Conservation (phyloP, 1,140 invertebrate genomes). For the Drosophila punjabiensis region DNA sequence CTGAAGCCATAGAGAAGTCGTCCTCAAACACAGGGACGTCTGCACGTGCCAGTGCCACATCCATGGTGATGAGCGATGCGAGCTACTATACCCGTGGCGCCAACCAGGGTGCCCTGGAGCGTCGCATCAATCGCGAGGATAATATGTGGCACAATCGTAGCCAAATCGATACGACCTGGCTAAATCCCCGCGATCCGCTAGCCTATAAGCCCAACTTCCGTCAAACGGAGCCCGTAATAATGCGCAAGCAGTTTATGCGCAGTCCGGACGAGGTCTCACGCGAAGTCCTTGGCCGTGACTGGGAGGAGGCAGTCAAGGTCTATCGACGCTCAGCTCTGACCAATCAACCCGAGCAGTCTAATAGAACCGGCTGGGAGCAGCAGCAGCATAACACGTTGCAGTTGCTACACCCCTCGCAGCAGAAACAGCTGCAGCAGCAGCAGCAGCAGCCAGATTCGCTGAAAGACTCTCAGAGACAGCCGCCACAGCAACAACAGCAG, state of each 20-base stretch:
- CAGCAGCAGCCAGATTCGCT: background rate
- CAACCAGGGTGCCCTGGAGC: background rate
- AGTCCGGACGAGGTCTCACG: slow-evolving; percentile 61
- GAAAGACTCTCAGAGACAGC: background rate
- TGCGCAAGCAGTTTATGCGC: slow-evolving; percentile 65
- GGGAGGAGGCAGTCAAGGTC: slow-evolving; percentile 40
- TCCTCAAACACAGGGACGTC: background rate
- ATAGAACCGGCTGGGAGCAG: background rate
- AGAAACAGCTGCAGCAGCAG: background rate
- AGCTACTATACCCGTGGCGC: background rate
- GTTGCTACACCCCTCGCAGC: background rate
- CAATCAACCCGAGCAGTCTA: background rate
- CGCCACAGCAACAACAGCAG: background rate
- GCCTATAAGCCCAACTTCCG: slow-evolving; percentile 58
- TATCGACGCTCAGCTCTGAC: background rate
- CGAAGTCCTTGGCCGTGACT: slow-evolving; percentile 49
- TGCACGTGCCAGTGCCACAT: slow-evolving; percentile 14
- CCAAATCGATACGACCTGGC: slow-evolving; percentile 48
- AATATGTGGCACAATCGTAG: slow-evolving; percentile 60
- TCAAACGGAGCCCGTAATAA: slow-evolving; percentile 35
- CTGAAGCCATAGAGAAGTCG: background rate
- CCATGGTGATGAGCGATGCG: slow-evolving; percentile 1
- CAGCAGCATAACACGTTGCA: background rate
- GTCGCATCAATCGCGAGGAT: slow-evolving; percentile 47
- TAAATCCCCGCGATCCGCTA: slow-evolving; percentile 31